A percentile compares a stretch with the other conserved stretches of the same genome.
These are phyloP conservation scores for Dasysyrphus albostriatus DNA, from an alignment of 2,888 invertebrate genomes.

Conservation along the genomic window DNA sequence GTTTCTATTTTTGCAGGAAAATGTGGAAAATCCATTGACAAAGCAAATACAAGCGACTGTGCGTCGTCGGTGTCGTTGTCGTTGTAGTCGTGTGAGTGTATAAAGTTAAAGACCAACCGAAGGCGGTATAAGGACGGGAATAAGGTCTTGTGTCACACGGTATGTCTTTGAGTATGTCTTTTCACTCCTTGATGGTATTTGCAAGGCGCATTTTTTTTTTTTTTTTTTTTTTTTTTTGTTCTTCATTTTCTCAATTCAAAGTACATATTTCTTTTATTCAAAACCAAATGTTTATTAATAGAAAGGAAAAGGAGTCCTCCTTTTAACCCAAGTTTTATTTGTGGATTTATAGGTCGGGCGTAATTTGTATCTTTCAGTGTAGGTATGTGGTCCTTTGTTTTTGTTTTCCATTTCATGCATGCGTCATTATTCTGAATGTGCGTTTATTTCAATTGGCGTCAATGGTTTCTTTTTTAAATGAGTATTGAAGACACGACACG, in stretches of 20 bases:
- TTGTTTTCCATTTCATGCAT: not conserved
- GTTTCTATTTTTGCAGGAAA: conserved; percentile 65
- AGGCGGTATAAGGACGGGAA: not conserved
- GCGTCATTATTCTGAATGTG: conserved; percentile 28
- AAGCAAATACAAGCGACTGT: conserved; percentile 47
- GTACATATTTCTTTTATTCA: not conserved
- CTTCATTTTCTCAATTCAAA: conserved; percentile 10
- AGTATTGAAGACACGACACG: conserved; percentile 25
- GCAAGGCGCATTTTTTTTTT: conserved; percentile 5
- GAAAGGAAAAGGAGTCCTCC: conserved; percentile 58
- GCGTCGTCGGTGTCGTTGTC: not conserved
- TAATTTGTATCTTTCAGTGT: conserved; percentile 51
- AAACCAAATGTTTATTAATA: conserved; percentile 66
- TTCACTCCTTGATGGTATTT: conserved; percentile 21
- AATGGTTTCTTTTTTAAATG: conserved; percentile 40
- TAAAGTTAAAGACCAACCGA: conserved; percentile 13
- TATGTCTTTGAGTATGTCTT: conserved; percentile 21
- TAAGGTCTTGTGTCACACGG: conserved; percentile 34
- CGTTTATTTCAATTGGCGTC: conserved; percentile 64
- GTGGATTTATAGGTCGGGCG: conserved; percentile 73
- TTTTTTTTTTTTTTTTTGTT: not conserved
- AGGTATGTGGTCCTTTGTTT: not conserved
- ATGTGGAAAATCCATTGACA: conserved; percentile 73
- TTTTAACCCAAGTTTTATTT: conserved; percentile 59
- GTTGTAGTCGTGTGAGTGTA: conserved; percentile 10